These are phyloP conservation scores for Lordiphosa collinella DNA, from an alignment of 1,140 invertebrate species.

Conservation along the genomic window DNA sequence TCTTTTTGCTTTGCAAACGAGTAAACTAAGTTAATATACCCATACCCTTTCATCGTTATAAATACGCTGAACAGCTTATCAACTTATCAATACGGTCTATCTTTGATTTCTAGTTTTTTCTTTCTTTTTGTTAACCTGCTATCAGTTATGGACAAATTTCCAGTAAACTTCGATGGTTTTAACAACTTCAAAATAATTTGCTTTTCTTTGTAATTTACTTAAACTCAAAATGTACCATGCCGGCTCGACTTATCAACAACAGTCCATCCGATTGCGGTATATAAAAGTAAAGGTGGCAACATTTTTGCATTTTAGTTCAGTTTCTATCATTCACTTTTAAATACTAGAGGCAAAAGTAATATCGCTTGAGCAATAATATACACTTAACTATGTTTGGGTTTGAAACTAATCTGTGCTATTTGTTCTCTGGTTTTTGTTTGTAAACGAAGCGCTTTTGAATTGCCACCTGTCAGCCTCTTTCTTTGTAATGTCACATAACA, in stretches of 20 bases:
- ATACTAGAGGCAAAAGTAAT: too few species aligned
- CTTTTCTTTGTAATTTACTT: slow-evolving; percentile 25
- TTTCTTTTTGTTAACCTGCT: slow-evolving; percentile 12
- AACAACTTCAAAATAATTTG: slow-evolving; percentile 42
- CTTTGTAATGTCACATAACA: slow-evolving; percentile 14
- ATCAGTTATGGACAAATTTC: slow-evolving; percentile 28
- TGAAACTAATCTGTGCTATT: neutral
- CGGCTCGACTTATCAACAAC: slow-evolving; percentile 23
- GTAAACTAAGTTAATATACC: too few species aligned
- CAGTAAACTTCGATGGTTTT: slow-evolving; percentile 36
- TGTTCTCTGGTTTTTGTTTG: slow-evolving; percentile 22
- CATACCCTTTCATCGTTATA: too few species aligned
- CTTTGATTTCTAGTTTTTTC: neutral
- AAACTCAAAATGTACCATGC: slow-evolving; percentile 7
- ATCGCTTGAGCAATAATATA: too few species aligned
- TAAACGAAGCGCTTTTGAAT: slow-evolving; percentile 16
- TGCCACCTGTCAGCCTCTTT: slow-evolving; percentile 11
- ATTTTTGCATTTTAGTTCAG: neutral
- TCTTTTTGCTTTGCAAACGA: too few species aligned
- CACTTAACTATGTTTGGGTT: slow-evolving; percentile 1
- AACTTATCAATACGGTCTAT: too few species aligned
- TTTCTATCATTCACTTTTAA: neutral
- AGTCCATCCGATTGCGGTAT: neutral
- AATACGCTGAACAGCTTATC: too few species aligned
- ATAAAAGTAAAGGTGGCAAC: slow-evolving; percentile 1